These are phyloP conservation scores for Chrysolina americana DNA, from an alignment of 2,888 invertebrate species.

Conservation along the genomic window DNA sequence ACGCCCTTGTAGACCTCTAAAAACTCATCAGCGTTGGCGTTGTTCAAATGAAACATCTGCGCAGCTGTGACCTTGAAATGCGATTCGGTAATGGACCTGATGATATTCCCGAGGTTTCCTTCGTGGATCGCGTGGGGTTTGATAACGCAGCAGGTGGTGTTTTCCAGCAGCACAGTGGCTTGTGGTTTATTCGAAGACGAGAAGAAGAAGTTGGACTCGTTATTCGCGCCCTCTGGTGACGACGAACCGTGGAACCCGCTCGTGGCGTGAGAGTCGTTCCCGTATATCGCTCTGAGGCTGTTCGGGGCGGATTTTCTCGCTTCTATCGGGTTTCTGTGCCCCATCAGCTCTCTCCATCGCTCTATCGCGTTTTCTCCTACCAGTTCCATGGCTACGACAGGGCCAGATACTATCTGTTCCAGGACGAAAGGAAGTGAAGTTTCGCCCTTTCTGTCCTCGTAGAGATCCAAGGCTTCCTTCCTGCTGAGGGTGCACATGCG, in stretches of 20 bases:
- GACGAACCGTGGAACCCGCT: conserved; percentile 82
- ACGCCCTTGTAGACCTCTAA: conserved; percentile 94
- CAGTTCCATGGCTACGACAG: conserved; percentile 81
- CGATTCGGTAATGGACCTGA: conserved; percentile 79
- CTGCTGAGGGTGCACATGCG: conserved; percentile 80
- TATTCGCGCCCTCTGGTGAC: conserved; percentile 73
- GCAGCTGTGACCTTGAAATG: conserved; percentile 85
- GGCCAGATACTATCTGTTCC: conserved; percentile 78
- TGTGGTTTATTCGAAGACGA: conserved; percentile 62
- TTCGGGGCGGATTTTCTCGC: conserved; percentile 73
- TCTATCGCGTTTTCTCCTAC: conserved; percentile 80
- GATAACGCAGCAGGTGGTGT: conserved; percentile 86
- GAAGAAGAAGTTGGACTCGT: conserved; percentile 76
- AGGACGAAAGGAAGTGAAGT: conserved; percentile 77
- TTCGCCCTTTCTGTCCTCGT: conserved; percentile 73
- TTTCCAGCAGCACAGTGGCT: conserved; percentile 74
- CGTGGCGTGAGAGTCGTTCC: conserved; percentile 76
- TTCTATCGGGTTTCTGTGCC: conserved; percentile 75
- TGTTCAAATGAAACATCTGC: conserved; percentile 84
- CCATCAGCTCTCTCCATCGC: conserved; percentile 75
- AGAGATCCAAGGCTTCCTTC: conserved; percentile 76
- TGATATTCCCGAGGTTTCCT: conserved; percentile 80
- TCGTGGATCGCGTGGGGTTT: conserved; percentile 92
- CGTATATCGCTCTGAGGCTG: conserved; percentile 78
- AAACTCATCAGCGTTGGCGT: conserved; percentile 90